phyloP scores from a whole-genome alignment of 2,113 vertebrate species.

The Hepsetus odoe region DNA sequence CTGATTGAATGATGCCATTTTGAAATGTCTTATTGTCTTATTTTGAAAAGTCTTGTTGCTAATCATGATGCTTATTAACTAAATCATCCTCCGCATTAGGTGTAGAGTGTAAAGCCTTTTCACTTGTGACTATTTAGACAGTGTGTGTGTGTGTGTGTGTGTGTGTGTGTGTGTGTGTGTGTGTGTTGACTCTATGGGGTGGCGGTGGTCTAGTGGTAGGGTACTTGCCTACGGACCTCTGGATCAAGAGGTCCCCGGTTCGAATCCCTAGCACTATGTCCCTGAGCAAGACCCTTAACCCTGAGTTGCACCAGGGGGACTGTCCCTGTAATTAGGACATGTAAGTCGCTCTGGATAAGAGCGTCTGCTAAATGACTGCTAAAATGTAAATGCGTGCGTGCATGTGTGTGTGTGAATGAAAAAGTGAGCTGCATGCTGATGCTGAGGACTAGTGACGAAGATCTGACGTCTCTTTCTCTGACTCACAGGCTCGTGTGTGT shows the following conservation, averaged over 20 bases:
- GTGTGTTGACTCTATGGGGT: not conserved
- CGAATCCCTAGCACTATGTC: too few species aligned
- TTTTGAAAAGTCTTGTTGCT: not conserved
- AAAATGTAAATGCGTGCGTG: constrained; percentile 7
- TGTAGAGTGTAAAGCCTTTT: not conserved
- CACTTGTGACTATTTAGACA: constrained; percentile 20
- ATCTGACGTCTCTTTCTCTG: constrained; percentile 72
- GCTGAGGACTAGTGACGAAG: constrained; percentile 64
- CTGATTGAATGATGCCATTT: not conserved
- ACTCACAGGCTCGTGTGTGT: constrained; percentile 62
- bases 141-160: not conserved
- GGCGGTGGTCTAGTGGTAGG: not conserved
- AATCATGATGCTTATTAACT: not conserved
- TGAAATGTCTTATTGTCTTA: too few species aligned
- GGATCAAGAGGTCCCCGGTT: too few species aligned
- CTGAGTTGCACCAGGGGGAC: too few species aligned
- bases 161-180: constrained; percentile 4
- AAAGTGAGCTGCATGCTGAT: constrained; percentile 43
- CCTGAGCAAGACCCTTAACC: too few species aligned
- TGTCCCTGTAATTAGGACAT: too few species aligned
- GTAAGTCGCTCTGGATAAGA: too few species aligned
- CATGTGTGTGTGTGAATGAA: not conserved
- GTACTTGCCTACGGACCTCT: too few species aligned
- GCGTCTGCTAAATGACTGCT: too few species aligned
- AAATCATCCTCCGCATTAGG: not conserved